phyloP scores from a whole-genome alignment of 2,113 vertebrate genomes.

The Falco punctatus region DNA sequence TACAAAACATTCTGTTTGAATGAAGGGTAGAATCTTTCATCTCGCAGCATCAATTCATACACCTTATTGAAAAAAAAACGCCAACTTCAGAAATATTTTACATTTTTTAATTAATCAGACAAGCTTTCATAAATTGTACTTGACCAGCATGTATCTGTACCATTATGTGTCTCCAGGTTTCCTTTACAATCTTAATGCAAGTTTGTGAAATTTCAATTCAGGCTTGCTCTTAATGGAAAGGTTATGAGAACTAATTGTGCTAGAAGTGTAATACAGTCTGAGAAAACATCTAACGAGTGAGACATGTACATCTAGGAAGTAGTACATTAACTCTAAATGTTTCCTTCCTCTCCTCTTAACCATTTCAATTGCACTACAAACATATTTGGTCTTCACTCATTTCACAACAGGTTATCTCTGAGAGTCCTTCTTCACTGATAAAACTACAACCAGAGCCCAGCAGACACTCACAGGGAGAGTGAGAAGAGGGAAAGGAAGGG shows the following conservation, averaged over 20 bases:
- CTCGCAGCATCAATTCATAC: constrained; percentile 94
- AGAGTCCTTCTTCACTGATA: neutral
- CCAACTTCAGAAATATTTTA: neutral
- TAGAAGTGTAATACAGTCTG: neutral
- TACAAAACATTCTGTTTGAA: constrained; percentile 95
- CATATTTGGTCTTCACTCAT: neutral
- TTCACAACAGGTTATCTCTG: neutral
- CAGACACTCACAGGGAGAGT: neutral
- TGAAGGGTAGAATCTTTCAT: constrained; percentile 94
- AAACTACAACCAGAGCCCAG: neutral
- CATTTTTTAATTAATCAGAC: neutral
- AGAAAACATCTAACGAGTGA: neutral
- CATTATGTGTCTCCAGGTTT: neutral
- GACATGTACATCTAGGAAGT: fast-evolving
- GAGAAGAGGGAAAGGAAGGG: neutral
- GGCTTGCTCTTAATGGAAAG: neutral
- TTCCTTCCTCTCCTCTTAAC: neutral
- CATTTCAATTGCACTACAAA: neutral
- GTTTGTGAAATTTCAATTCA: neutral
- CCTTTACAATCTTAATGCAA: neutral
- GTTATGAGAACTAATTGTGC: neutral
- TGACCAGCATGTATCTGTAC: neutral
- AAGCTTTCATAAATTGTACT: neutral
- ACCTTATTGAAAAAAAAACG: constrained; percentile 80
- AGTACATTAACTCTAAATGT: neutral